Evolutionary conservation across 2,113 vertebrate species (phyloP), one percentile per base, ranked within the genome.

Genomic region (Bathybates hornii): DNA sequence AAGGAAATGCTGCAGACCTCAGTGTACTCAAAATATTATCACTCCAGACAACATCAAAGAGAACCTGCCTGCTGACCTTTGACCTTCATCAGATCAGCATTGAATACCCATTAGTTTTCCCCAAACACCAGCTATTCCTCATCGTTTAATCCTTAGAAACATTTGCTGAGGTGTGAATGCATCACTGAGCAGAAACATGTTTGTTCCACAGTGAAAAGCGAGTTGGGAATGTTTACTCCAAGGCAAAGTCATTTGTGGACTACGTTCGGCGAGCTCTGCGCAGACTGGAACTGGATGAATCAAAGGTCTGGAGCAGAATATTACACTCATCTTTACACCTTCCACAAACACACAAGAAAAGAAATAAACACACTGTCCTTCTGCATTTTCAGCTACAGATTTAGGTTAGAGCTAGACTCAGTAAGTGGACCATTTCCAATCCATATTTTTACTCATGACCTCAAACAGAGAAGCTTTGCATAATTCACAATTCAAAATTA

Each of bases 191-290:
- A 63, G 43, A 71, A 50, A 54, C 27, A 5, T 91, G 59, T 91
- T 48, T 96, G 32, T 56, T 89, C 94, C 92, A 21, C 97, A 99
- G 98, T 88, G 97, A 97, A 85, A 97, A 90, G 76, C 97, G 97
- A 81, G 97, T 99, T 85, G 98, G 98, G 52, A 99, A 99, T 85
- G 96, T 97, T 66, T 99, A 97, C 93, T 97, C 98, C 90, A 99
- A 98, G 80, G 96, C 97, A 3, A 96, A 97, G 21, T 98, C 97
- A 12, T 99, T 99, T 79, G 80, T 97, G 94, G 98, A 99, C 91
- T 99, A 99, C 86, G 97, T 98, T 56, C 97, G 97, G 24, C 97
- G 95, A 87, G 97, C 97, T 86, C 95, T 99, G 45, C 95, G 93
- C 87, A 97, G 97, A 83, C 96, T 99, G 95, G 98, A 97, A 19